Base-by-base conservation (phyloP, 2,113 vertebrate genomes). In the Ctenomys sociabilis region DNA sequence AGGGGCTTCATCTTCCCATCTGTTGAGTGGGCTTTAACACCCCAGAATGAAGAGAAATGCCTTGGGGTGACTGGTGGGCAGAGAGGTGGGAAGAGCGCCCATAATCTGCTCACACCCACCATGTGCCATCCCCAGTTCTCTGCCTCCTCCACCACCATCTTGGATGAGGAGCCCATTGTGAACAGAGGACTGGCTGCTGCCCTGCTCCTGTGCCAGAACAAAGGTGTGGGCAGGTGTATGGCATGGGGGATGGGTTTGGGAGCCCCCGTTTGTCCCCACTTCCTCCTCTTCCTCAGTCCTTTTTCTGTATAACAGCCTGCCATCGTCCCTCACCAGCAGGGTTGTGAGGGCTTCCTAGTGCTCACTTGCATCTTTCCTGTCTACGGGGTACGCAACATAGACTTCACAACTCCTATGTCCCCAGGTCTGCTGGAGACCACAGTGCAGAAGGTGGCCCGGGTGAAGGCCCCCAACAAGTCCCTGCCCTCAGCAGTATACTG, bases 121-220 rank as follows among this genome's bases (percentile, higher is more conserved):
- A 0, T 9, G 14, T 78, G 57, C 24, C 7, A 0, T 4, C 37
- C 85, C 4, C 78, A 99, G 99, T 99, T 99, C 80, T 97, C 99
- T 5, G 98, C 99, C 10, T 98, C 99, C 17, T 99, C 98, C 64
- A 99, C 99, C 88, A 99, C 99, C 95, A 99, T 99, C 97, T 97
- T 99, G 97, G 99, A 99, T 0, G 99, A 99, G 97, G 99, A 99
- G 97, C 99, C 99, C 45, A 99, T 99, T 0, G 99, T 99, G 93
- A 99, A 99, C 90, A 98, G 99, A 0, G 99, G 99, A n/a, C 98
- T 98, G 12, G 99, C 97, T 0, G 99, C 99, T 0, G 99, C 99
- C 0, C 96, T 99, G 90, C 97, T 98, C 52, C 86, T 99, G 78
- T 99, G 99, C 96, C 99, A 99, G 97, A 99, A 99, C 97, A 99